Evolutionary conservation across 1,140 invertebrate genomes (phyloP), one percentile per base, ranked within the genome.

Genomic region (Eueides isabella): DNA sequence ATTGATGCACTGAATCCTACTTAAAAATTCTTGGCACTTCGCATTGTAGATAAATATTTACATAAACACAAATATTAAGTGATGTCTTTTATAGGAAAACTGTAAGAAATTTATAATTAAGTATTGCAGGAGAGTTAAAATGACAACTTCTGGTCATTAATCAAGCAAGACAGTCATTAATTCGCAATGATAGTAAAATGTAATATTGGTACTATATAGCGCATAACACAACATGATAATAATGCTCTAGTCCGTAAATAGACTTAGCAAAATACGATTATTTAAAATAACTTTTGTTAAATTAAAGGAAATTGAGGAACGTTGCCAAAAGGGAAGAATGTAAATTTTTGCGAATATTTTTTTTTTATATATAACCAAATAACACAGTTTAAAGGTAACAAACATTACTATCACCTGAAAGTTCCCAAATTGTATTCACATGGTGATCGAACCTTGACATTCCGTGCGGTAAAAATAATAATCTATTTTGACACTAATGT

Each of bases 381-480:
- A 48, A 23, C 23, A 0, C 33, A 28, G 12, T 31, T 4, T 61
- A 30, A 61, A 69, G 67, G 67, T 16, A 33, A 2, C 29, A 16
- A 70, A 2, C 29, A 16, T 70, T 23, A 33, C 55, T 61, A 85
- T 89, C 87, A 89, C 81, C 82, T 87, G 83, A 83, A 79, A 84
- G 82, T 83, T 79, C 82, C 84, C 83, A 81, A 85, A 87, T 81
- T 83, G 85, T 82, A 89, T 80, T 85, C 90, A 90, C 87, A 87
- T 89, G 86, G 80, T 86, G 81, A 79, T 83, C 77, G 81, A 91
- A 89, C 90, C 88, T 89, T 87, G 89, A 91, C 89, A 90, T 92
- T 92, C 90, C 85, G 75, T 80, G 73, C 80, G 87, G 84, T 92
- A 89, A 90, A 92, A 92, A 92, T 92, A 92, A 91, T 89, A 86